Percentiles rank a stretch among this genome's conserved stretches.
These are phyloP conservation scores for Neopipo cinnamomea DNA, from an alignment of 2,113 vertebrate genomes.

Conservation along the genomic window DNA sequence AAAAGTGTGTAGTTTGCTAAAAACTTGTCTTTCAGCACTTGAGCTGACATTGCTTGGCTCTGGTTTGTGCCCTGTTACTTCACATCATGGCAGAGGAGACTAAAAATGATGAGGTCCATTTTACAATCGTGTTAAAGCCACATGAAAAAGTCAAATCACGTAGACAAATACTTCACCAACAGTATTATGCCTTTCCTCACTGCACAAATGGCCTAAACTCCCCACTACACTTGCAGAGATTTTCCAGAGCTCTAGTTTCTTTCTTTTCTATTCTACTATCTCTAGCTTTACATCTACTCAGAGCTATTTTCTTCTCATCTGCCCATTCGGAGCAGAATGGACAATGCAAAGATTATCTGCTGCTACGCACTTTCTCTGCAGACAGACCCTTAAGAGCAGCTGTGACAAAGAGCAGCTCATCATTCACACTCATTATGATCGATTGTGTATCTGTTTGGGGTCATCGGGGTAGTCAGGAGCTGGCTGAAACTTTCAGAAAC, in stretches of 20 bases:
- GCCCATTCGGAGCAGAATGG: not conserved
- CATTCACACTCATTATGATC: not conserved
- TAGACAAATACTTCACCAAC: not conserved
- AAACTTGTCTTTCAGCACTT: not conserved
- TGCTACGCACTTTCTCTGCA: not conserved
- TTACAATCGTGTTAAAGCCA: not conserved
- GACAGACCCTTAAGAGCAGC: not conserved
- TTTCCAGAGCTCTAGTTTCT: slow-evolving; percentile 8
- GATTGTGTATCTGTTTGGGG: not conserved
- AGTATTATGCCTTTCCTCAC: not conserved
- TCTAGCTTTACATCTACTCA: not conserved
- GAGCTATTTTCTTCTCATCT: slow-evolving; percentile 22
- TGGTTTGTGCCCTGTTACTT: not conserved
- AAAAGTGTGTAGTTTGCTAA: not conserved
- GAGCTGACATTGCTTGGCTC: not conserved
- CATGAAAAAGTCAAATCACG: not conserved
- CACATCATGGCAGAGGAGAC: not conserved
- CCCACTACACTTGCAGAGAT: not conserved
- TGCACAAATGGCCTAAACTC: not conserved
- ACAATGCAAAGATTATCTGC: slow-evolving; percentile 37
- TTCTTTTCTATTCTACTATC: not conserved
- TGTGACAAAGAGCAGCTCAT: slow-evolving; percentile 24
- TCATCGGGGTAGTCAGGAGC: not conserved
- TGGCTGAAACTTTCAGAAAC: not conserved
- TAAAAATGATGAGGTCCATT: not conserved